These are phyloP conservation scores for Tetramorium bicarinatum DNA, from an alignment of 2,888 invertebrate genomes.

Conservation along the genomic window DNA sequence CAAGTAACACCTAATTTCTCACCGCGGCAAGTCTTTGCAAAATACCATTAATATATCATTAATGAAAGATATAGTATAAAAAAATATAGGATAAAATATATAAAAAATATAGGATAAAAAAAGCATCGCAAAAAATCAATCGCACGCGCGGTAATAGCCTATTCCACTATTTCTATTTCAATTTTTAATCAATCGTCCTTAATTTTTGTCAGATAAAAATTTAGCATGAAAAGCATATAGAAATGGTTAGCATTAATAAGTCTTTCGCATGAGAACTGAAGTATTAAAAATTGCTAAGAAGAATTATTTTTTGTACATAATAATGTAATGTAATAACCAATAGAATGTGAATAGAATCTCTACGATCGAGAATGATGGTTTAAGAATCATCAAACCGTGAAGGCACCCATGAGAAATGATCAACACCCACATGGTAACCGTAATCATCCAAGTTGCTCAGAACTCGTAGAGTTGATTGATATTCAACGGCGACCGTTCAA, in stretches of 20 bases:
- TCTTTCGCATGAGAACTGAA: not conserved
- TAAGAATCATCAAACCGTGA: constrained; percentile 18
- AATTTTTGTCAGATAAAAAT: too few relatives aligned
- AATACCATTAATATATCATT: constrained; percentile 14
- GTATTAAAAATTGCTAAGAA: not conserved
- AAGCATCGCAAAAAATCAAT: not conserved
- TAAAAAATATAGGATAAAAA: not conserved
- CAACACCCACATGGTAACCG: constrained; percentile 24
- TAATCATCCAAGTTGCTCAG: constrained; percentile 11
- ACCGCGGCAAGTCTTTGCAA: constrained; percentile 1
- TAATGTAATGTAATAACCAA: constrained; percentile 2
- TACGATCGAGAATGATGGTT: constrained; percentile 1
- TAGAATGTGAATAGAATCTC: not conserved
- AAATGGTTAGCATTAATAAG: not conserved
- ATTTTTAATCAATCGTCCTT: too few relatives aligned
- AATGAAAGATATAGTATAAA: not conserved
- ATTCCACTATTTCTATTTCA: too few relatives aligned
- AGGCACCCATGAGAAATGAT: constrained; percentile 3
- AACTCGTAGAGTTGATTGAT: constrained; percentile 75
- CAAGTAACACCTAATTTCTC: constrained; percentile 45
- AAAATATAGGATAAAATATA: not conserved
- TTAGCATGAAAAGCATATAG: too few relatives aligned
- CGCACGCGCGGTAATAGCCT: too few relatives aligned
- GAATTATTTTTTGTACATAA: not conserved
- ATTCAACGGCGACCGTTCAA: constrained; percentile 64